phyloP scores from a whole-genome alignment of 2,888 invertebrate genomes.

The Aleiodes testaceus region DNA sequence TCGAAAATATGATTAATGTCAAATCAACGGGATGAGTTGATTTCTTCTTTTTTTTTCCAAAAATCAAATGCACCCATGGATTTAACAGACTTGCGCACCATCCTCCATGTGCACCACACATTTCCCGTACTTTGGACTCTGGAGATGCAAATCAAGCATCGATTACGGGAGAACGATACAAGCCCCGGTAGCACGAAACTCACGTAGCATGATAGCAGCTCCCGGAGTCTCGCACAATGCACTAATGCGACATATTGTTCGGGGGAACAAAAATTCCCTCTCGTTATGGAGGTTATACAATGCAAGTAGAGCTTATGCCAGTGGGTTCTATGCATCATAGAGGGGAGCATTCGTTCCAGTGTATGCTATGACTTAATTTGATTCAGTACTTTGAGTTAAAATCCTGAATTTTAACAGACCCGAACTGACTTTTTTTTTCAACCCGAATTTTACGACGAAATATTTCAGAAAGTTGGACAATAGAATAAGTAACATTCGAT shows the following conservation, averaged over 20 bases:
- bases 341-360: constrained; percentile 26
- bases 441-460: not conserved
- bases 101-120: constrained; percentile 33
- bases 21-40: not conserved
- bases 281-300: constrained; percentile 66
- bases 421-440: not conserved
- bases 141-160: constrained; percentile 63
- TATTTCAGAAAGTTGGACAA: not conserved
- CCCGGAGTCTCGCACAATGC: constrained; percentile 62
- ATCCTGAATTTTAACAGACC: constrained; percentile 3
- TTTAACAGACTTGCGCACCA: not conserved
- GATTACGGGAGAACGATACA: constrained; percentile 57
- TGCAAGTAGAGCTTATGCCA: constrained; percentile 53
- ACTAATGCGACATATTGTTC: constrained; percentile 72
- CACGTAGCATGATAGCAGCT: constrained; percentile 52
- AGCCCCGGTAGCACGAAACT: constrained; percentile 40
- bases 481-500: constrained; percentile 6
- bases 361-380: constrained; percentile 40
- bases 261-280: constrained; percentile 69
- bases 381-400: constrained; percentile 28
- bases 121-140: constrained; percentile 51
- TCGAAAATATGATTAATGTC: not conserved
- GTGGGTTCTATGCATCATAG: constrained; percentile 39
- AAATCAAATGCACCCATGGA: constrained; percentile 16
- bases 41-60: no score